phyloP scores from a whole-genome alignment of 2,797 vertebrate species.

The Premnoplex brunnescens region DNA sequence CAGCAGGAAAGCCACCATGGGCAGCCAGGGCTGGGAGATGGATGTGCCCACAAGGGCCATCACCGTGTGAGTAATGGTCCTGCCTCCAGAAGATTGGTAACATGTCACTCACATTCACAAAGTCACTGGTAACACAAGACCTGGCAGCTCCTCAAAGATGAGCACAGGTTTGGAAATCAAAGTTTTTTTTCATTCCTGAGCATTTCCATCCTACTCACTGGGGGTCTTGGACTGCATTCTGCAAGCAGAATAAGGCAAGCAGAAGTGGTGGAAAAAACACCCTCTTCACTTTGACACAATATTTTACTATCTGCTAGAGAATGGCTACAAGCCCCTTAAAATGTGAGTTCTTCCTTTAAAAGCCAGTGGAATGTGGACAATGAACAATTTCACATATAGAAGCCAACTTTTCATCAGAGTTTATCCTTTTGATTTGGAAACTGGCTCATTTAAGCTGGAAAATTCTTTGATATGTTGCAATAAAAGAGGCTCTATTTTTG shows the following conservation, averaged over 20 bases:
- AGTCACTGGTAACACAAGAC: not conserved
- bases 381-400: constrained; percentile 41
- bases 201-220: not conserved
- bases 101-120: not conserved
- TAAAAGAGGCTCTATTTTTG: constrained; percentile 59
- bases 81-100: not conserved
- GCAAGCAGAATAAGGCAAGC: not conserved
- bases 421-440: constrained; percentile 62
- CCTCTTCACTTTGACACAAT: not conserved
- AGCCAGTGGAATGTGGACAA: constrained; percentile 32
- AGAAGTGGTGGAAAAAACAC: not conserved
- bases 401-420: constrained; percentile 50
- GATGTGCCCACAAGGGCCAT: not conserved
- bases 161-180: constrained; percentile 11
- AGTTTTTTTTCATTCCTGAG: not conserved
- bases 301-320: not conserved
- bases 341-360: not conserved
- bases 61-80: rapidly evolving
- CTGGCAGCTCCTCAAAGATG: not conserved
- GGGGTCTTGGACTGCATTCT: not conserved
- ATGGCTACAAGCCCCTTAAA: not conserved
- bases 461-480: constrained; percentile 54
- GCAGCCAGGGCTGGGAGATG: not conserved
- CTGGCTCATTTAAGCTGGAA: constrained; percentile 55
- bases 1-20: not conserved